Evolutionary conservation across 2,888 invertebrate species (phyloP), one percentile per base, ranked within the genome.

Genomic region (Rhingia campestris): DNA sequence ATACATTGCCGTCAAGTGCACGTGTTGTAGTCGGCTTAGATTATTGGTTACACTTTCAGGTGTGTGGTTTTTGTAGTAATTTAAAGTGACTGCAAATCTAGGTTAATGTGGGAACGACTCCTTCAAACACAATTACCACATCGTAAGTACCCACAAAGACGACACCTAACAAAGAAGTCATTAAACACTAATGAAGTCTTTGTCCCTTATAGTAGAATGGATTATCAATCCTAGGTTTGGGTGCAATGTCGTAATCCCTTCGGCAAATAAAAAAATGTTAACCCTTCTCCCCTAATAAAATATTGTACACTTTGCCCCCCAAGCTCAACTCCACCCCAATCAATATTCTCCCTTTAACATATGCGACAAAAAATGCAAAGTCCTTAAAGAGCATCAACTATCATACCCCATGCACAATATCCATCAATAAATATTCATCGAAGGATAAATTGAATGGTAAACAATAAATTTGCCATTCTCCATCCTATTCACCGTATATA

Each of bases 371-470:
- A 41, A 41, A 10, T 10, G 3, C 41, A 41, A 10, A 41, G 22
- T 54, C 56, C 39, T 53, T 63, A 56, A 51, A 49, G 7, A 49
- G 10, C 35, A 53, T 32, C 37, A 51, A 32, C 45, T 22, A 59
- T 51, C 32, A 59, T 45, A 37, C 58, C 12, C 39, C 63, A 54
- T 61, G n/a, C 51, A 74, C 69, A 69, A 64, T 47, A 35, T 12
- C 56, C 10, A 56, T 51, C 73, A 80, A 80, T 80, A 80, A 74
- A 74, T 80, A 67, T 67, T 61, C 72, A 73, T 67, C 45, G 53
- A 75, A 61, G 64, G 41, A 67, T 81, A 81, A 76, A 81, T 81
- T 81, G 76, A 72, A 81, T 72, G 54, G 61, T 49, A 76, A 76
- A 76, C 76, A 76, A 72, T 76, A 76, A 66, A 81, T 76, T 76